Percentiles rank a stretch among this genome's conserved stretches.
Evolutionary conservation across 2,888 invertebrate species (phyloP).

Genomic region (Synergus gifuensis): DNA sequence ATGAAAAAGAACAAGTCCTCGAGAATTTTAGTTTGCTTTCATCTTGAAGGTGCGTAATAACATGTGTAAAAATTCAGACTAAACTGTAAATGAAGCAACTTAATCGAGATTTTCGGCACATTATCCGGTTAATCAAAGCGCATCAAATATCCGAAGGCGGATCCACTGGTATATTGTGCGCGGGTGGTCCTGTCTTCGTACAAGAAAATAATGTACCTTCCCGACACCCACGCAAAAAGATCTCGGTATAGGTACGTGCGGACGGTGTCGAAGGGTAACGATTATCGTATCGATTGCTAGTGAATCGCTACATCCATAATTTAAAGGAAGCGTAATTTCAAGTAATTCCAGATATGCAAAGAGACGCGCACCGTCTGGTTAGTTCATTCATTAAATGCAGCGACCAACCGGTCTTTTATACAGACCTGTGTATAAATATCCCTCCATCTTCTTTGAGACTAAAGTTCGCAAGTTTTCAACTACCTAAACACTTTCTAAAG

Average conservation of each 20-base stretch:
- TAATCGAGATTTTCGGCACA: constrained; percentile 9
- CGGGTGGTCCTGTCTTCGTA: constrained; percentile 58
- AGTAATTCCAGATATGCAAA: constrained; percentile 19
- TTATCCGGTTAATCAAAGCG: constrained; percentile 16
- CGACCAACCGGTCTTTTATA: background rate
- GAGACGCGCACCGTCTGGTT: too few relatives aligned
- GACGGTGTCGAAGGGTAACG: constrained; percentile 11
- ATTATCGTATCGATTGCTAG: constrained; percentile 5
- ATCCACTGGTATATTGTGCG: constrained; percentile 48
- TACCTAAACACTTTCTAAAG: too few relatives aligned
- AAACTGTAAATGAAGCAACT: background rate
- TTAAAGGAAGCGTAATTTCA: constrained; percentile 23
- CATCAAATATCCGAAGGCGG: constrained; percentile 36
- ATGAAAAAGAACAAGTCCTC: background rate
- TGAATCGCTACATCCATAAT: constrained; percentile 2
- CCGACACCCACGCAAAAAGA: constrained; percentile 58
- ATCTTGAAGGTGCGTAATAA: background rate
- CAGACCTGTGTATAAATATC: background rate
- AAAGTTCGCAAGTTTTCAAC: too few relatives aligned
- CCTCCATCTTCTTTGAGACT: background rate
- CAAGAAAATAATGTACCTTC: constrained; percentile 48
- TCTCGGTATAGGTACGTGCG: constrained; percentile 38
- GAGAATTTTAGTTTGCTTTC: background rate
- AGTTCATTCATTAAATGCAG: background rate
- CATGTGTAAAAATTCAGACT: background rate